Evolutionary conservation across 1,140 invertebrate species (phyloP), one percentile per base, ranked within the genome.

Genomic region (Bombus picipes): DNA sequence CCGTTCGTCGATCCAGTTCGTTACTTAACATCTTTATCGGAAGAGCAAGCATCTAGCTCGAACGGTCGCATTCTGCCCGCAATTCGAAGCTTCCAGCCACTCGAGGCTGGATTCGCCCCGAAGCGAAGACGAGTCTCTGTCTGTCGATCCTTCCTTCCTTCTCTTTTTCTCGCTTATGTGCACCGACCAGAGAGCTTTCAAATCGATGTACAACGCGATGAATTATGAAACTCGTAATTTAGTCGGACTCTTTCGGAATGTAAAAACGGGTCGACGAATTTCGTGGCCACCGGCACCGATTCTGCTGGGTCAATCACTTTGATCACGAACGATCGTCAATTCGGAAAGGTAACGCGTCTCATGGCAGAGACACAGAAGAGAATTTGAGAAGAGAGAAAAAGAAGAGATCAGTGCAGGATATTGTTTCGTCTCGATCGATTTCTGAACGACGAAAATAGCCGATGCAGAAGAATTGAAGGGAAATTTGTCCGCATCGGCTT

Each of bases 181-280:
- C 47, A 53, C 0, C 1, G 8, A 10, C 34, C 28, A 34, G 37
- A 68, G 34, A 47, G 82, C 75, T 71, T 59, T 78, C 66, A 71
- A 86, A 86, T 82, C 85, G 81, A 87, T 72, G 74, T 65, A 73
- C 65, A n/a, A 47, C 34, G 41, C 74, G 65, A 72, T 87, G 85
- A 83, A 86, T 88, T 86, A 88, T 82, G 68, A 86, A 74, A 86
- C 68, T 74, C 59, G 87, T 86, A 88, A 81, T 88, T 76, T 59
- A 86, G 25, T 59, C 25, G 15, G 37, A 57, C 43, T 70, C 47
- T 47, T 28, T 12, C 41, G 39, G 47, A 59, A 76, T 18, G 80
- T 59, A 71, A 75, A 86, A 85, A 80, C 39, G 28, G 57, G 41
- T 77, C 59, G 43, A 78, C 75, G 47, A n/a, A 70, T 59, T 34